Evolutionary conservation across 2,888 invertebrate species (phyloP).

Genomic region (Spatulosminthurus flaviceps): DNA sequence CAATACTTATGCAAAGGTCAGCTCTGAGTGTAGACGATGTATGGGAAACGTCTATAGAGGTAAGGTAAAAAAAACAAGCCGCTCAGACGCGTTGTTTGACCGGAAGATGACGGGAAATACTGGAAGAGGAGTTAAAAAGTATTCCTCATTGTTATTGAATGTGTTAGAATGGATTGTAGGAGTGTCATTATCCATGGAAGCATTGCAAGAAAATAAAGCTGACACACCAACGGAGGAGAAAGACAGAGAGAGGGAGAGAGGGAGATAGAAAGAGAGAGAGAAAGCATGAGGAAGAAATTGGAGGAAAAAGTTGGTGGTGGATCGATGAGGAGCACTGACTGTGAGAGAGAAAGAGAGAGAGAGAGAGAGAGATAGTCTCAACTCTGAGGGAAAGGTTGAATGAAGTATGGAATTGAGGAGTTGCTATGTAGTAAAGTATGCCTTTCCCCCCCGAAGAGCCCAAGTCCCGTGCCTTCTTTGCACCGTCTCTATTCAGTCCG

Average conservation of each 20-base stretch:
- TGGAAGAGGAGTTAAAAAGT: constrained; percentile 1
- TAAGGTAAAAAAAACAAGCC: not conserved
- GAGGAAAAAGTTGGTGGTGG: constrained; percentile 29
- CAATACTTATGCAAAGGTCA: not conserved
- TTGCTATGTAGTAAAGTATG: not conserved
- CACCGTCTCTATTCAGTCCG: constrained; percentile 19
- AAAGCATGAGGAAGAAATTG: constrained; percentile 29
- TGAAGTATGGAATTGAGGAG: constrained; percentile 33
- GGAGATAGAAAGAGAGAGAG: not conserved
- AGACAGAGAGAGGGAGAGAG: not conserved
- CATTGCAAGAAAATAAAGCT: constrained; percentile 5
- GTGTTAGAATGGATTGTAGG: constrained; percentile 11
- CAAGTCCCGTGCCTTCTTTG: not conserved
- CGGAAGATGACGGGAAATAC: not conserved
- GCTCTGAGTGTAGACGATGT: not conserved
- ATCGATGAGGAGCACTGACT: constrained; percentile 26
- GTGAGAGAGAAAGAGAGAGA: constrained; percentile 3
- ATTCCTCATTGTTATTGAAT: constrained; percentile 24
- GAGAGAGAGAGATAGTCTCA: constrained; percentile 15
- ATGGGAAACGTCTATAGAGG: too few relatives aligned
- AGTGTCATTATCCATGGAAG: constrained; percentile 11
- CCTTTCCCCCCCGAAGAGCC: constrained; percentile 18
- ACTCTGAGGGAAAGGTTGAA: constrained; percentile 41
- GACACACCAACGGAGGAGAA: not conserved
- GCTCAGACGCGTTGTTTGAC: not conserved